phyloP scores from a whole-genome alignment of 2,888 invertebrate genomes.

The Temnothorax rugatulus region DNA sequence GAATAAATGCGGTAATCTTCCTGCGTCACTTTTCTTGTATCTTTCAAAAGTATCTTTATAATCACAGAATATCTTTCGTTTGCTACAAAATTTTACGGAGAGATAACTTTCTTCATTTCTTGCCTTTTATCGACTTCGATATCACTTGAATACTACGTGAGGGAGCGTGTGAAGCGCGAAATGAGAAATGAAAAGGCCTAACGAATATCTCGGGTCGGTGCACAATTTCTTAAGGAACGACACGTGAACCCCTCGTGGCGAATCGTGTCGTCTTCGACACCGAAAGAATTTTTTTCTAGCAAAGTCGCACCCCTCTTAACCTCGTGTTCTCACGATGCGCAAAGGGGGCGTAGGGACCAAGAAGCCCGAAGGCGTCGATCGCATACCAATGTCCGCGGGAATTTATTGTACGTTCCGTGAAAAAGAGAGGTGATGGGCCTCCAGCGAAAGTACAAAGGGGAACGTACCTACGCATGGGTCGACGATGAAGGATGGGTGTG shows the following conservation, averaged over 20 bases:
- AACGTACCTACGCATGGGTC: conserved; percentile 57
- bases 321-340: conserved; percentile 55
- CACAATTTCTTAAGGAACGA: conserved; percentile 48
- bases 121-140: conserved; percentile 6
- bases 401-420: conserved; percentile 74
- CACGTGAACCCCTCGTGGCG: conserved; percentile 41
- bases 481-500: conserved; percentile 69
- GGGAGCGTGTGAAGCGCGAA: conserved; percentile 32
- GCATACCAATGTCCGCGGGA: conserved; percentile 76
- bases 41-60: neutral
- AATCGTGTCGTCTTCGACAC: conserved; percentile 44
- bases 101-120: neutral
- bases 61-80: neutral
- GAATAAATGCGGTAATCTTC: neutral
- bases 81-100: neutral
- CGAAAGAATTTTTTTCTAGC: conserved; percentile 60
- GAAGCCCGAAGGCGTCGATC: conserved; percentile 71
- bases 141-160: neutral
- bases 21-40: neutral
- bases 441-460: conserved; percentile 67
- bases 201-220: conserved; percentile 53
- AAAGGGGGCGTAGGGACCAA: conserved; percentile 52
- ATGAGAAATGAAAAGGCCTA: conserved; percentile 60
- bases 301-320: conserved; percentile 59
- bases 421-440: conserved; percentile 62